These are phyloP conservation scores for Dysidea cf. avara DNA, from an alignment of 37 sponge, comb jelly and placozoan species.

Conservation along the genomic window DNA sequence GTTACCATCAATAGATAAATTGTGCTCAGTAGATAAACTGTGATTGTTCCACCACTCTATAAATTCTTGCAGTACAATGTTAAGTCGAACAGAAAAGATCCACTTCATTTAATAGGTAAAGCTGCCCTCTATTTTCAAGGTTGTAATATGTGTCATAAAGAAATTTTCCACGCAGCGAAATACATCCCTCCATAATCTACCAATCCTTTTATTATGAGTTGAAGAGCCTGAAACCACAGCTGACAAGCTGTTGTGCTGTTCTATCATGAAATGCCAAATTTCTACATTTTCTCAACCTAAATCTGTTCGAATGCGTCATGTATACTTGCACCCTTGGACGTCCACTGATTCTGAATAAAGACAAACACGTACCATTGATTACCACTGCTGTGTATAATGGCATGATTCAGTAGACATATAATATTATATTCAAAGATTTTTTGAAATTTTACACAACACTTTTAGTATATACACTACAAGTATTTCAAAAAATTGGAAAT, in stretches of 20 bases:
- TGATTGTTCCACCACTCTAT: constrained; percentile 49
- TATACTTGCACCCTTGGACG: too few species aligned
- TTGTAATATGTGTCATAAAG: constrained; percentile 4
- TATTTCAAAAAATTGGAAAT: too few species aligned
- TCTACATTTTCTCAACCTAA: constrained; percentile 50
- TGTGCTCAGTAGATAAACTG: constrained; percentile 28
- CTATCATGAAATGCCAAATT: constrained; percentile 35
- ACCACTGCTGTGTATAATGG: too few species aligned
- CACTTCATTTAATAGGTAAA: constrained; percentile 34
- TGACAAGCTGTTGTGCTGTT: constrained; percentile 1
- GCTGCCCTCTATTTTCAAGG: constrained; percentile 20
- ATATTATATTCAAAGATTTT: too few species aligned
- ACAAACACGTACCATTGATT: too few species aligned
- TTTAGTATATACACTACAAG: too few species aligned
- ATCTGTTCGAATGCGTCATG: constrained; percentile 37
- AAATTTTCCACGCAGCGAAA: constrained; percentile 25
- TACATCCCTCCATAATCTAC: constrained; percentile 49
- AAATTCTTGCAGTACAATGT: constrained; percentile 28
- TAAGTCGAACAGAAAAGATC: constrained; percentile 38
- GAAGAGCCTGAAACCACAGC: constrained; percentile 11
- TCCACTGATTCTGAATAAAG: too few species aligned
- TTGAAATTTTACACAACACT: too few species aligned
- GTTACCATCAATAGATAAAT: too few species aligned
- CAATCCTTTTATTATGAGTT: constrained; percentile 51
- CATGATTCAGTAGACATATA: too few species aligned